Evolutionary conservation across 2,797 vertebrate species (phyloP).

Genomic region (Chloroceryle inda): DNA sequence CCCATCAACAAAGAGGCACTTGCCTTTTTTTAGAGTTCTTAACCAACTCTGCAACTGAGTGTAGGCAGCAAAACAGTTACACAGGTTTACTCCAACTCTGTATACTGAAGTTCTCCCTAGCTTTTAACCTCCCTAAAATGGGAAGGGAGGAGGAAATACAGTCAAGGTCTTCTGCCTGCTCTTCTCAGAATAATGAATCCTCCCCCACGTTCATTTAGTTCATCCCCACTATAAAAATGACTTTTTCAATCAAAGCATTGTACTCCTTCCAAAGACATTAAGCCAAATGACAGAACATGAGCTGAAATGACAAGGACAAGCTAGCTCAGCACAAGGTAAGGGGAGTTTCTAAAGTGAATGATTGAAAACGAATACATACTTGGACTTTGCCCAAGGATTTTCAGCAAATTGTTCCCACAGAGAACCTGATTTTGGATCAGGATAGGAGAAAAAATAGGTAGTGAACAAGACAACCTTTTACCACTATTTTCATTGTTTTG

Average conservation of each 20-base stretch:
- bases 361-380: neutral
- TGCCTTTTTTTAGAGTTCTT: constrained; percentile 5
- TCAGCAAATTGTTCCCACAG: neutral
- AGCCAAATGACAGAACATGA: constrained; percentile 48
- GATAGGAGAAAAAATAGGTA: neutral
- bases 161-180: constrained; percentile 63
- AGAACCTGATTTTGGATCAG: neutral
- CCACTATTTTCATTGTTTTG: neutral
- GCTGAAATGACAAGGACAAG: constrained; percentile 69
- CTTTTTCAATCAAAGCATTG: constrained; percentile 69
- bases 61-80: neutral
- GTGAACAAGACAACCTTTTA: neutral
- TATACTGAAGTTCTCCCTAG: neutral
- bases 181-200: constrained; percentile 59
- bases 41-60: neutral
- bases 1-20: neutral
- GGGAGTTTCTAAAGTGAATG: constrained; percentile 14
- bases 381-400: constrained; percentile 38
- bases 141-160: constrained; percentile 4
- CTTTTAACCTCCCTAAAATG: constrained; percentile 53
- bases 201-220: constrained; percentile 64
- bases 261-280: constrained; percentile 75
- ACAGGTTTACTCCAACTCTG: neutral
- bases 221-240: constrained; percentile 60
- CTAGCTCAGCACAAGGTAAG: constrained; percentile 24